These are phyloP conservation scores for Drosophila tanythrix DNA, from an alignment of 2,888 invertebrate species.

Conservation along the genomic window DNA sequence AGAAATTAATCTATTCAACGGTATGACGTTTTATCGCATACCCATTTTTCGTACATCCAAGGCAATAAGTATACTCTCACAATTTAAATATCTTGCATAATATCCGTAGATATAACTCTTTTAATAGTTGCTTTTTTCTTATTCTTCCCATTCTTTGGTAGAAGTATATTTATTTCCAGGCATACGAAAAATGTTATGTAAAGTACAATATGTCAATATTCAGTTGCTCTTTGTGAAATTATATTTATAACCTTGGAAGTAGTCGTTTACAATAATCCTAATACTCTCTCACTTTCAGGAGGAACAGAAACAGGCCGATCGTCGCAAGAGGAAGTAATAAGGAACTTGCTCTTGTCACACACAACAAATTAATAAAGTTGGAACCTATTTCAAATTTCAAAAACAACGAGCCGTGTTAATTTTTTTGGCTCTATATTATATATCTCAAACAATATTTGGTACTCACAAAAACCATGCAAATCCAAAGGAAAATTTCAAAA, in stretches of 20 bases:
- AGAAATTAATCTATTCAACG: constrained; percentile 52
- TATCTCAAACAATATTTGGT: constrained; percentile 19
- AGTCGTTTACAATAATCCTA: constrained; percentile 3
- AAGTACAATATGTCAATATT: neutral
- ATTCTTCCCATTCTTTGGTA: constrained; percentile 7
- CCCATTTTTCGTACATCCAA: constrained; percentile 46
- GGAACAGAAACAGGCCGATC: constrained; percentile 78
- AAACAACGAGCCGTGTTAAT: constrained; percentile 25
- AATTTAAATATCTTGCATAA: constrained; percentile 27
- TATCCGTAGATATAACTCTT: neutral
- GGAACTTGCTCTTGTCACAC: neutral
- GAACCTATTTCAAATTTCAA: constrained; percentile 33
- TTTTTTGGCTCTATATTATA: constrained; percentile 37
- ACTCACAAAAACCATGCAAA: constrained; percentile 42
- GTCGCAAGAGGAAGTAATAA: constrained; percentile 72
- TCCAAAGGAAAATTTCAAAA: constrained; percentile 5
- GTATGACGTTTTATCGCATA: constrained; percentile 50
- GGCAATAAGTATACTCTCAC: constrained; percentile 80
- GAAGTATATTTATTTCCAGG: constrained; percentile 72
- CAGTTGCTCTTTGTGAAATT: constrained; percentile 66
- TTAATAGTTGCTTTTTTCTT: constrained; percentile 1
- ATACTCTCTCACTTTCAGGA: constrained; percentile 64
- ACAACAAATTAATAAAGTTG: constrained; percentile 25
- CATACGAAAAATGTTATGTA: constrained; percentile 30
- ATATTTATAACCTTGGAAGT: constrained; percentile 64